These are phyloP conservation scores for Charina bottae DNA, from an alignment of 2,113 vertebrate genomes.

Conservation along the genomic window DNA sequence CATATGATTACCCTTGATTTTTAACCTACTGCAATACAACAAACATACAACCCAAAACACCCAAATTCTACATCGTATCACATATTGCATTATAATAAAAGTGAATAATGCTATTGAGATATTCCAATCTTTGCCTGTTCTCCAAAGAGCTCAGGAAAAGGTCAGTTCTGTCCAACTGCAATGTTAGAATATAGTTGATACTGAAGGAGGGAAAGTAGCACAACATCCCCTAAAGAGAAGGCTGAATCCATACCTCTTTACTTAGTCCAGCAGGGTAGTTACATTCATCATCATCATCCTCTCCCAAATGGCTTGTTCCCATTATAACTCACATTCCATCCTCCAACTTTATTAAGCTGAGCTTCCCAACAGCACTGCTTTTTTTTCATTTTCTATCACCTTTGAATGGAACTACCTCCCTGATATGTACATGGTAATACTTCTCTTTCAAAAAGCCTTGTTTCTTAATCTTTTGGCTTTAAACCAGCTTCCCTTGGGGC, in stretches of 20 bases:
- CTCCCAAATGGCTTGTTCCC: not conserved
- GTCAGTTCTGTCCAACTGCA: not conserved
- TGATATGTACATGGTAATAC: not conserved
- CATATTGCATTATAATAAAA: not conserved
- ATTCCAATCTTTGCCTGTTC: not conserved
- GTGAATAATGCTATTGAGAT: not conserved
- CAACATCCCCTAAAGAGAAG: not conserved
- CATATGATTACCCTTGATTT: slow-evolving; percentile 14
- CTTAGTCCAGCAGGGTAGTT: not conserved
- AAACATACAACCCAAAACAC: not conserved
- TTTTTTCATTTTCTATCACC: not conserved
- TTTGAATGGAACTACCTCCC: not conserved
- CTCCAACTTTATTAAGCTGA: not conserved
- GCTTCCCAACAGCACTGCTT: not conserved
- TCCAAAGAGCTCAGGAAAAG: not conserved
- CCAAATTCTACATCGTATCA: not conserved
- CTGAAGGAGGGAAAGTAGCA: not conserved
- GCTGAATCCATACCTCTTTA: not conserved
- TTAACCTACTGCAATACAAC: slow-evolving; percentile 32
- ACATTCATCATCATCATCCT: not conserved
- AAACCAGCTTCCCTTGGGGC: not conserved
- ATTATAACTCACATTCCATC: not conserved
- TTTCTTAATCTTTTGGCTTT: not conserved
- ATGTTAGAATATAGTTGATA: not conserved
- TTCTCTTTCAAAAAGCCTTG: not conserved